Percentiles rank a stretch among this genome's conserved stretches.
Evolutionary conservation across 2,888 invertebrate genomes (phyloP).

Genomic region (Phytoseiulus persimilis): DNA sequence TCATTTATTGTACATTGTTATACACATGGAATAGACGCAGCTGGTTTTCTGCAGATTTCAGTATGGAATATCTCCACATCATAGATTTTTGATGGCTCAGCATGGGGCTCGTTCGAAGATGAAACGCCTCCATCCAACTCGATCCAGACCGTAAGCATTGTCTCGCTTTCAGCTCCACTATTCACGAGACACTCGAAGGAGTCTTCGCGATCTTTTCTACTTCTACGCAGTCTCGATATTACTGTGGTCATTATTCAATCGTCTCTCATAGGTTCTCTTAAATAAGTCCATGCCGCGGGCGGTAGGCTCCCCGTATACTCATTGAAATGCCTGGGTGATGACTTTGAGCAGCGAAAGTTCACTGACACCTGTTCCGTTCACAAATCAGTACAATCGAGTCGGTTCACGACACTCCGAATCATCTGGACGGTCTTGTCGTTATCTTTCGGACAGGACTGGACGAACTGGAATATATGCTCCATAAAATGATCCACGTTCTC

Average conservation of each 20-base stretch:
- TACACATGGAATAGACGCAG: not conserved
- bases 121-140: not conserved
- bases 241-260: not conserved
- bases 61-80: not conserved
- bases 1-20: not conserved
- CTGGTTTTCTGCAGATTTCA: not conserved
- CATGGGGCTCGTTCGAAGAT: not conserved
- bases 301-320: not conserved
- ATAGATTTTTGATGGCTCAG: not conserved
- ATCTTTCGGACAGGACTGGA: not conserved
- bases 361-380: not conserved
- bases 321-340: not conserved
- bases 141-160: not conserved
- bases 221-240: not conserved
- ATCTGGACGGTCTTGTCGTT: conserved; percentile 17
- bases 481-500: conserved; percentile 21
- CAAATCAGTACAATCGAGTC: not conserved
- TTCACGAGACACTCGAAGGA: not conserved
- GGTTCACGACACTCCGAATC: conserved; percentile 6
- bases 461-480: not conserved
- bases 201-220: not conserved
- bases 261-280: not conserved
- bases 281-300: not conserved
- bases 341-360: not conserved
- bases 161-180: not conserved